Conservation (phyloP, 2,113 vertebrate species). For the Esox niger region DNA sequence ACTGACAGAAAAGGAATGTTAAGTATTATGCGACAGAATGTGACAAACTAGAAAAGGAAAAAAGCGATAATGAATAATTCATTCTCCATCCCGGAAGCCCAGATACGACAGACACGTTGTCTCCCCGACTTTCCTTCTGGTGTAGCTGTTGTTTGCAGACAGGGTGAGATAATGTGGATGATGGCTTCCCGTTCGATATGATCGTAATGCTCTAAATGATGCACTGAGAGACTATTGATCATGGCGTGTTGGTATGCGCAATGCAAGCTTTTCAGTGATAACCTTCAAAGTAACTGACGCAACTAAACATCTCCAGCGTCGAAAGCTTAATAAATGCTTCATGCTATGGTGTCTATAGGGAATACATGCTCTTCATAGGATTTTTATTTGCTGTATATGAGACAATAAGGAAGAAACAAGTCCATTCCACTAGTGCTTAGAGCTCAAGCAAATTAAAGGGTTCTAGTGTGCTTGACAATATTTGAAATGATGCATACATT, state of each 20-base stretch:
- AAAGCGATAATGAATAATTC: slow-evolving; percentile 20
- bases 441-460: slow-evolving; percentile 33
- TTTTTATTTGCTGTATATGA: background rate
- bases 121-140: slow-evolving; percentile 5
- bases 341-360: too few species aligned
- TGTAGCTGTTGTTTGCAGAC: slow-evolving; percentile 8
- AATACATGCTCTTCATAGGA: background rate
- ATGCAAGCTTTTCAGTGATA: background rate
- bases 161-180: background rate
- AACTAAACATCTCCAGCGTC: background rate
- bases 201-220: slow-evolving; percentile 1
- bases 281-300: background rate
- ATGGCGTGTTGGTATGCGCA: slow-evolving; percentile 3
- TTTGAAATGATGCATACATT: slow-evolving; percentile 34
- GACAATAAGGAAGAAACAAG: background rate
- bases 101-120: slow-evolving; percentile 8
- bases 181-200: background rate
- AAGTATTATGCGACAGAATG: background rate
- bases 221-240: slow-evolving; percentile 12
- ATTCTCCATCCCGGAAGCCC: slow-evolving; percentile 10
- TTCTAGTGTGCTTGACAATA: slow-evolving; percentile 36
- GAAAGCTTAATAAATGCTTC: background rate
- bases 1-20: slow-evolving; percentile 11
- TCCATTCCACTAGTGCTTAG: background rate
- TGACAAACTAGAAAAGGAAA: background rate